Evolutionary conservation across 1,140 invertebrate genomes (phyloP).

Genomic region (Heterodera carotae): DNA sequence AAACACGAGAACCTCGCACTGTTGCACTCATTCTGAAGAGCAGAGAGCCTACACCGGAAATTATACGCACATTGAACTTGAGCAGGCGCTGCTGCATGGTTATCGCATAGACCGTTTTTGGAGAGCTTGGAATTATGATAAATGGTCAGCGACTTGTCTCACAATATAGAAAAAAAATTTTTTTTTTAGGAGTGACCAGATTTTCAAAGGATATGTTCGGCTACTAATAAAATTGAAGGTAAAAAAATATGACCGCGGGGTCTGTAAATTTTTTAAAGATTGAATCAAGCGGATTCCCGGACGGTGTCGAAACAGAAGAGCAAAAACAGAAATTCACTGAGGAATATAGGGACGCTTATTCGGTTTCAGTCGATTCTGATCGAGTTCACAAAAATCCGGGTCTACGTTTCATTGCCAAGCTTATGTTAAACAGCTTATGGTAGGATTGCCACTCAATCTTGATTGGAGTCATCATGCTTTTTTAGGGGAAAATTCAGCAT

Average conservation of each 20-base stretch:
- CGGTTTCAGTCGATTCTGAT: not conserved
- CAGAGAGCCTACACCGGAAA: not conserved
- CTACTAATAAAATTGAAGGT: not conserved
- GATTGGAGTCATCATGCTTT: not conserved
- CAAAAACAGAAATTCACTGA: not conserved
- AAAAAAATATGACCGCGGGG: not conserved
- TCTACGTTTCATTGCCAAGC: not conserved
- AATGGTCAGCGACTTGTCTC: not conserved
- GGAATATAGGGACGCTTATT: not conserved
- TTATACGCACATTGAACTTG: not conserved
- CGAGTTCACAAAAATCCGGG: not conserved
- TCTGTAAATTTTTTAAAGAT: not conserved
- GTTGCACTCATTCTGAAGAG: not conserved
- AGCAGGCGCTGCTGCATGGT: not conserved
- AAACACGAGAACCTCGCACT: not conserved
- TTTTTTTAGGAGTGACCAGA: no score
- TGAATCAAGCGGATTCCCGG: not conserved
- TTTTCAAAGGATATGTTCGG: no score
- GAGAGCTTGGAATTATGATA: not conserved
- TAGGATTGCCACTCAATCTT: not conserved
- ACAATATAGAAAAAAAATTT: no score
- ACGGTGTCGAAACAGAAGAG: not conserved
- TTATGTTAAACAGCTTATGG: no score
- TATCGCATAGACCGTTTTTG: not conserved
- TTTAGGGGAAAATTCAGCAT: constrained; percentile 11